Evolutionary conservation across 1,140 invertebrate genomes (phyloP).

Genomic region (Leucophenga varia): DNA sequence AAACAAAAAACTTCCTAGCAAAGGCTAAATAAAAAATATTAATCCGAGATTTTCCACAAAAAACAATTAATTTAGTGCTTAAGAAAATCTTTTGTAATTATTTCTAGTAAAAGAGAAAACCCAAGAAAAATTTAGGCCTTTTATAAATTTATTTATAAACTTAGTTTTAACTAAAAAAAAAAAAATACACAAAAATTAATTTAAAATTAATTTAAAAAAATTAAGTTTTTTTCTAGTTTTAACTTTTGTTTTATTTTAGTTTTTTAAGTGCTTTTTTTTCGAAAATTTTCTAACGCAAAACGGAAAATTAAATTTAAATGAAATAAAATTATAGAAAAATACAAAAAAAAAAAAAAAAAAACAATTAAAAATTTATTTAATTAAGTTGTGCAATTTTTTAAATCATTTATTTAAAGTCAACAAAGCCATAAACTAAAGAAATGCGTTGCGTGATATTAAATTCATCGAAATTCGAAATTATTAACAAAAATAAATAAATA

Average conservation of each 20-base stretch:
- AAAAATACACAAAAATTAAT: slow-evolving; percentile 32
- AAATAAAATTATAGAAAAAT: slow-evolving; percentile 13
- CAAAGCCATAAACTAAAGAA: slow-evolving; percentile 2
- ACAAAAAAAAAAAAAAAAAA: slow-evolving; percentile 9
- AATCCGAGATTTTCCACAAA: slow-evolving; percentile 46
- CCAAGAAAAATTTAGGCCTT: slow-evolving; percentile 44
- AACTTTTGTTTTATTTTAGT: slow-evolving; percentile 6
- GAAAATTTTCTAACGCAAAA: too few species aligned
- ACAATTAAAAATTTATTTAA: slow-evolving; percentile 10
- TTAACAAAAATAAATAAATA: too few species aligned
- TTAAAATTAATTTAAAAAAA: slow-evolving; percentile 52
- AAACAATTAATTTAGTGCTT: slow-evolving; percentile 47
- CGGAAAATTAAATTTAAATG: slow-evolving; percentile 11
- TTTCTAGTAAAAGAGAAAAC: too few species aligned
- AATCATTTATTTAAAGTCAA: background rate
- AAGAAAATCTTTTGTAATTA: slow-evolving; percentile 33
- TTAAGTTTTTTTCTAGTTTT: slow-evolving; percentile 9
- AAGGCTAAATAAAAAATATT: too few species aligned
- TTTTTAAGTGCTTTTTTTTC: too few species aligned
- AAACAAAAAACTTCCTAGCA: too few species aligned
- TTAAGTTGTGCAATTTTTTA: slow-evolving; percentile 19
- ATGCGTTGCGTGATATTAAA: slow-evolving; percentile 2
- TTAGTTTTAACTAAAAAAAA: background rate
- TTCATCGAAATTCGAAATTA: too few species aligned
- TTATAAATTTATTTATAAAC: too few species aligned